Evolutionary conservation across 2,113 vertebrate species (phyloP).

Genomic region (Orientallactaga bullata): DNA sequence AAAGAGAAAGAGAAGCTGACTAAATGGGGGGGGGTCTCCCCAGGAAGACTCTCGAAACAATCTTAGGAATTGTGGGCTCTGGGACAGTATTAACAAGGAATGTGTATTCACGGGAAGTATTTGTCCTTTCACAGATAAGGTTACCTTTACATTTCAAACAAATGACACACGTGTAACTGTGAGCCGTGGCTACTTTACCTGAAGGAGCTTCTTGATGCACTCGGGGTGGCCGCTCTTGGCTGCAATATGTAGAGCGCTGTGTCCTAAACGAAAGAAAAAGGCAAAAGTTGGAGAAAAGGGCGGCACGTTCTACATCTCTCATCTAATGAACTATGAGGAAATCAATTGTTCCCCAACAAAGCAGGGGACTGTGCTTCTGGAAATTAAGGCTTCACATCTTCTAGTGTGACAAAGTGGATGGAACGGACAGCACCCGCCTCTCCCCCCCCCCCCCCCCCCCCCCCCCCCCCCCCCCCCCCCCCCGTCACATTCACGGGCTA

Average conservation of each 20-base stretch:
- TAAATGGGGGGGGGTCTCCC: background rate
- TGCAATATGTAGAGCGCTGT: conserved; percentile 95
- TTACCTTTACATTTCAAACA: background rate
- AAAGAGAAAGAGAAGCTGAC: background rate
- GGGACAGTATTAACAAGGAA: background rate
- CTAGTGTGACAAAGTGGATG: background rate
- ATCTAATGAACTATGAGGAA: conserved; percentile 64
- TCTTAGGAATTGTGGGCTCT: background rate
- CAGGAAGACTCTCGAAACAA: background rate
- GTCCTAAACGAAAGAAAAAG: conserved; percentile 87
- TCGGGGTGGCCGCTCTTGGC: conserved; percentile 94
- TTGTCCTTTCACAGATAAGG: background rate
- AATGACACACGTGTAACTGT: background rate
- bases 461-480: too few relatives aligned
- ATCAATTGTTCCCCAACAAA: conserved; percentile 54
- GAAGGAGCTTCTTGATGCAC: conserved; percentile 93
- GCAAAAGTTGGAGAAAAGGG: background rate
- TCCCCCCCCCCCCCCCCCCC: too few relatives aligned
- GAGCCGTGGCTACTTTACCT: conserved; percentile 88
- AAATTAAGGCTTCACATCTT: background rate
- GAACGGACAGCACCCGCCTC: background rate
- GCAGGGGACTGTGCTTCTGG: background rate
- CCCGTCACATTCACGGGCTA: background rate
- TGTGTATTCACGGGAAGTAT: background rate
- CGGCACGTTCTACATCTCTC: conserved; percentile 8